A percentile compares a stretch with the other conserved stretches of the same genome.
Evolutionary conservation across 2,797 vertebrate genomes (phyloP).

Genomic region (Staurois parvus): DNA sequence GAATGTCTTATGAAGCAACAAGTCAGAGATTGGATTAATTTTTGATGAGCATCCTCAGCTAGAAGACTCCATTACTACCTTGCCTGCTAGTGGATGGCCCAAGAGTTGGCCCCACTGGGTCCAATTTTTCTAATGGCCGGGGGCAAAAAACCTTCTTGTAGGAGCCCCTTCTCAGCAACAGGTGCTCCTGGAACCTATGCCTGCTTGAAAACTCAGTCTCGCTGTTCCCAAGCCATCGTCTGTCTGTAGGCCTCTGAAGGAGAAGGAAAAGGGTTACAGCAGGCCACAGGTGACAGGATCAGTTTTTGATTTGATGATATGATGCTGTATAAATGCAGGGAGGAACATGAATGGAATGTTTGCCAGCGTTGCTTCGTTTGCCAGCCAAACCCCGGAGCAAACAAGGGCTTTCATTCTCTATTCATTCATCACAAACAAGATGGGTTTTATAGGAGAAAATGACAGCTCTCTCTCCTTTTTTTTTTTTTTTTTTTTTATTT

Average conservation of each 20-base stretch:
- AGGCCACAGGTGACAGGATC: conserved; percentile 11
- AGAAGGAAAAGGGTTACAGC: conserved; percentile 1
- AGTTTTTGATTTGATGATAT: conserved; percentile 1
- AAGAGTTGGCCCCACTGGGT: too few species aligned
- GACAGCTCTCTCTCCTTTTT: conserved; percentile 27
- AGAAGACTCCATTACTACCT: background rate
- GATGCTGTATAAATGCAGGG: conserved; percentile 17
- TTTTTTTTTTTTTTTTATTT: background rate
- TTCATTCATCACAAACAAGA: conserved; percentile 50
- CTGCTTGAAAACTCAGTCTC: background rate
- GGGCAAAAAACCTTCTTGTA: too few species aligned
- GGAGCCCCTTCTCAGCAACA: background rate
- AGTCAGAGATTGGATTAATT: too few species aligned
- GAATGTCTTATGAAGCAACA: too few species aligned
- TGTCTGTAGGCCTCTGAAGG: background rate
- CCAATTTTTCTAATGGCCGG: too few species aligned
- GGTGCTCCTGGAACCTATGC: background rate
- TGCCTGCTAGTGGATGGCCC: too few species aligned
- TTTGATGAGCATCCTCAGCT: too few species aligned
- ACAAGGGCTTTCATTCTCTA: conserved; percentile 54
- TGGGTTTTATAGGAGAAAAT: conserved; percentile 45
- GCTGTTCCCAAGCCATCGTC: background rate
- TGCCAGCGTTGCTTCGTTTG: conserved; percentile 28
- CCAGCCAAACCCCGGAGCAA: conserved; percentile 32
- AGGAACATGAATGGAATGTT: conserved; percentile 5